These are phyloP conservation scores for Tapirus indicus DNA, from an alignment of 2,797 vertebrate species.

Conservation along the genomic window DNA sequence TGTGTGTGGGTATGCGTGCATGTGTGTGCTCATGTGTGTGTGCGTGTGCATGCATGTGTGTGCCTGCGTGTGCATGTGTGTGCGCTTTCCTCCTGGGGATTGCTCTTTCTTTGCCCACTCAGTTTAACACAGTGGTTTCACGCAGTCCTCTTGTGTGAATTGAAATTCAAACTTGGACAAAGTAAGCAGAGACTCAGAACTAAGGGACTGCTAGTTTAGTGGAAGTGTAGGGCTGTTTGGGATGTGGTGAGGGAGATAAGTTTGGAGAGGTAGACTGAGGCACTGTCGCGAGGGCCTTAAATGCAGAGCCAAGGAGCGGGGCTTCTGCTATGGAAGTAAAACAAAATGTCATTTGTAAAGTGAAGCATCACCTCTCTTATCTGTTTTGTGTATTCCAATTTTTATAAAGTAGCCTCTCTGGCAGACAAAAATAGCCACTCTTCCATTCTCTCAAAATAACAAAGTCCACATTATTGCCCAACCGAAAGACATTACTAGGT, in stretches of 20 bases:
- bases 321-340: neutral
- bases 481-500: neutral
- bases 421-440: neutral
- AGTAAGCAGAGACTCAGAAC: neutral
- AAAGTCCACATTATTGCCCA: neutral
- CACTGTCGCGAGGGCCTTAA: rapidly evolving
- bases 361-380: neutral
- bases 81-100: neutral
- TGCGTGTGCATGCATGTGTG: neutral
- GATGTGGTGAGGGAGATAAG: neutral
- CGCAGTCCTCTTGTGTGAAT: neutral
- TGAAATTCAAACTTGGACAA: neutral
- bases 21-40: neutral
- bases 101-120: neutral
- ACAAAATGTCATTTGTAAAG: neutral
- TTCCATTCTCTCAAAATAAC: neutral
- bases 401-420: neutral
- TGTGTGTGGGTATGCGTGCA: rapidly evolving
- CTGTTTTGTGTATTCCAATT: neutral
- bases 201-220: neutral
- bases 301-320: neutral
- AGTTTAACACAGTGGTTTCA: neutral
- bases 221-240: neutral
- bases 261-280: neutral
- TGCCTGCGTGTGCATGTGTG: neutral